Evolutionary conservation across 2,888 invertebrate species (phyloP).

Genomic region (Danaus chrysippus): DNA sequence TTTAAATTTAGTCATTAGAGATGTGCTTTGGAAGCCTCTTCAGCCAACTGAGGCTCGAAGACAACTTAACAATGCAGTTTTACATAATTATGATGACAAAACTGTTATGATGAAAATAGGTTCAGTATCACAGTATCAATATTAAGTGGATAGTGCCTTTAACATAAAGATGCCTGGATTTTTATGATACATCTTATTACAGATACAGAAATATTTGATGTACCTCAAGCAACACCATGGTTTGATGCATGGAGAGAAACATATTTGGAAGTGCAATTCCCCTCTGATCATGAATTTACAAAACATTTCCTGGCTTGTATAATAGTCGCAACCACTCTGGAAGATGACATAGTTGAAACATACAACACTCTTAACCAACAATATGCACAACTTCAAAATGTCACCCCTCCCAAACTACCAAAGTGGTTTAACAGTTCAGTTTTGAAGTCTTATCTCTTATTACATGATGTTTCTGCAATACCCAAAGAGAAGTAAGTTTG

Average conservation of each 20-base stretch:
- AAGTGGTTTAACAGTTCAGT: conserved; percentile 90
- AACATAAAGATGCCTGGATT: too few relatives aligned
- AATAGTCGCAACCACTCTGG: conserved; percentile 85
- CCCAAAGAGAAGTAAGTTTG: conserved; percentile 85
- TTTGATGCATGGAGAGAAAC: conserved; percentile 97
- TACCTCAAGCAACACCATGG: conserved; percentile 92
- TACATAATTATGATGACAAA: conserved; percentile 76
- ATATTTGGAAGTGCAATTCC: conserved; percentile 91
- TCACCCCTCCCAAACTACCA: conserved; percentile 87
- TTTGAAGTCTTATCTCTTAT: conserved; percentile 91
- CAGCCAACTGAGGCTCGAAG: conserved; percentile 90
- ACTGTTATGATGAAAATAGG: conserved; percentile 78
- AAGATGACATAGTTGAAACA: conserved; percentile 88
- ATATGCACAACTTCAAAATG: conserved; percentile 87
- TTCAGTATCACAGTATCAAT: conserved; percentile 36
- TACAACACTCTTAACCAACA: conserved; percentile 89
- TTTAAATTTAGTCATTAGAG: conserved; percentile 87
- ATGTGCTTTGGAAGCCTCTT: conserved; percentile 89
- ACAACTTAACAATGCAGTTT: conserved; percentile 90
- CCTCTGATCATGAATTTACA: conserved; percentile 97
- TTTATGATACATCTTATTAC: conserved; percentile 32
- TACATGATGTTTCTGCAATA: conserved; percentile 89
- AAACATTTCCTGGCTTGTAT: conserved; percentile 92
- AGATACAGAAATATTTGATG: conserved; percentile 81
- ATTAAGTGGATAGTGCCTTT: too few relatives aligned